Evolutionary conservation across 2,113 vertebrate genomes (phyloP).

Genomic region (Festucalex cinctus): DNA sequence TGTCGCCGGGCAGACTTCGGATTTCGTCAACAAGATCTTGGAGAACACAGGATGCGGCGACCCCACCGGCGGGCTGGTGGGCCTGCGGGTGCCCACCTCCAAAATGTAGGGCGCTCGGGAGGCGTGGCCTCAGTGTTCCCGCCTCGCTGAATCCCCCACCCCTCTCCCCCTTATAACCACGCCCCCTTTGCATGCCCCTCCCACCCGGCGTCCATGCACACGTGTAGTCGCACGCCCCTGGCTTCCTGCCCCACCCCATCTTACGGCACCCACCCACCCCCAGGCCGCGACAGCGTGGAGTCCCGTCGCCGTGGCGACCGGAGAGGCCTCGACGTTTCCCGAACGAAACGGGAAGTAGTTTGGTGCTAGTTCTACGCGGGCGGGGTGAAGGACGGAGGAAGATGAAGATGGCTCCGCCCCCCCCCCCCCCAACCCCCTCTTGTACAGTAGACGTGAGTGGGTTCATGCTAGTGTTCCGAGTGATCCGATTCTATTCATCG

Average conservation of each 20-base stretch:
- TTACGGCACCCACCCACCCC: constrained; percentile 14
- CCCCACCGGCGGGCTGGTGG: constrained; percentile 94
- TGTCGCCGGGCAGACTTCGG: constrained; percentile 94
- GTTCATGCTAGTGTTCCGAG: constrained; percentile 84
- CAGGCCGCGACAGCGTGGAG: background rate
- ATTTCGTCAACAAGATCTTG: constrained; percentile 98
- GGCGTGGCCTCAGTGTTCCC: constrained; percentile 50
- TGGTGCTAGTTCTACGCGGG: constrained; percentile 56
- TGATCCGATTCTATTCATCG: constrained; percentile 97
- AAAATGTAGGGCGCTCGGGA: constrained; percentile 78
- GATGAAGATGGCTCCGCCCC: constrained; percentile 50
- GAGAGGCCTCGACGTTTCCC: background rate
- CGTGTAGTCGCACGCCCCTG: constrained; percentile 49
- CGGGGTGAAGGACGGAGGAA: constrained; percentile 24
- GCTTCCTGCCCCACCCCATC: constrained; percentile 55
- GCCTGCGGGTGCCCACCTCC: constrained; percentile 88
- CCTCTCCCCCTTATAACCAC: constrained; percentile 77
- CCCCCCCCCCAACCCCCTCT: too few species aligned
- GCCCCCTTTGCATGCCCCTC: constrained; percentile 88
- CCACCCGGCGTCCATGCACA: constrained; percentile 76
- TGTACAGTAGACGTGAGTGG: constrained; percentile 79
- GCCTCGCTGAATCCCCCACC: constrained; percentile 60
- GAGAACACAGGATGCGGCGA: constrained; percentile 94
- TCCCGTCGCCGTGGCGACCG: background rate
- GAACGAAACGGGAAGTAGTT: constrained; percentile 18